Evolutionary conservation across 2,113 vertebrate species (phyloP).

Genomic region (Gymnogyps californianus): DNA sequence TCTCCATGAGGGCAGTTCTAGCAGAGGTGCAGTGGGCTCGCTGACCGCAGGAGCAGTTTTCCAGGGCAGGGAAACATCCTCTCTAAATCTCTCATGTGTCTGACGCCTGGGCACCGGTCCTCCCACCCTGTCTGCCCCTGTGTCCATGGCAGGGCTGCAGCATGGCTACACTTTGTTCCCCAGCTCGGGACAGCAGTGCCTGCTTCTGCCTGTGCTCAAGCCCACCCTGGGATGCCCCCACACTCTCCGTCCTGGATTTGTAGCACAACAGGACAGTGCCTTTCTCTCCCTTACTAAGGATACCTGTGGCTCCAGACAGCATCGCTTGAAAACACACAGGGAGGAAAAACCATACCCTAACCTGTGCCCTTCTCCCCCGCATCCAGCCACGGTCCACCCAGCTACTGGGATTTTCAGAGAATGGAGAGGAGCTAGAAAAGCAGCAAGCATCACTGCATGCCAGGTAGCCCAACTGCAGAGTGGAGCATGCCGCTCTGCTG

Average conservation of each 20-base stretch:
- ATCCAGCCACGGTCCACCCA: neutral
- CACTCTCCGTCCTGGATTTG: neutral
- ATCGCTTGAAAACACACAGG: neutral
- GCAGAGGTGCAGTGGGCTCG: neutral
- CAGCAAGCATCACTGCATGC: neutral
- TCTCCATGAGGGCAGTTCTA: neutral
- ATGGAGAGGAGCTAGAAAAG: neutral
- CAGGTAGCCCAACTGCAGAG: neutral
- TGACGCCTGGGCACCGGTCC: neutral
- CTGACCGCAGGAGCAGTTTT: neutral
- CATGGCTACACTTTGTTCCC: neutral
- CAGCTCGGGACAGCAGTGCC: neutral
- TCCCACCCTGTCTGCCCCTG: neutral
- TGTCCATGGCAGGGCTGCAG: neutral
- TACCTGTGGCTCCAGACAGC: neutral
- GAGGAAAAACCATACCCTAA: neutral
- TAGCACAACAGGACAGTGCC: neutral
- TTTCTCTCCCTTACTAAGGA: neutral
- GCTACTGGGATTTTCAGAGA: neutral
- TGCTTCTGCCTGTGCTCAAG: neutral
- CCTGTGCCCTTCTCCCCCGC: rapidly evolving
- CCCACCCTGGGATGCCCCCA: neutral
- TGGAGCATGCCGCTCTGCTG: rapidly evolving
- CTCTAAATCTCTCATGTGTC: neutral
- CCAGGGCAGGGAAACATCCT: neutral